Conservation (phyloP, 2,113 vertebrate genomes). For the Planiliza haematocheilus region DNA sequence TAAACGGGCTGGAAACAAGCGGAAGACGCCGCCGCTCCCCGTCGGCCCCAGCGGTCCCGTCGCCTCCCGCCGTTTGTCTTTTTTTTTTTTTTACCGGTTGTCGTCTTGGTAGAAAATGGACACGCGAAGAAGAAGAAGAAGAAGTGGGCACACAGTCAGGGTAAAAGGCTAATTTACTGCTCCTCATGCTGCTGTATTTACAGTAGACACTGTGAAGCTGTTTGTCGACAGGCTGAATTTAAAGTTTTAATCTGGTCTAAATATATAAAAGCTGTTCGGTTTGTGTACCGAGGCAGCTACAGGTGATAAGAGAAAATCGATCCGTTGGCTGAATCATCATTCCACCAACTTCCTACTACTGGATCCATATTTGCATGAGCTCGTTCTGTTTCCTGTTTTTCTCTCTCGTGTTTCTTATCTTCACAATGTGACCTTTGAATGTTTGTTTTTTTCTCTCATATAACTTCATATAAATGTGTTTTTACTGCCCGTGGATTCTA, state of each 20-base stretch:
- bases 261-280: neutral
- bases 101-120: constrained; percentile 39
- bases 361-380: neutral
- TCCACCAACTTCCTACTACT: constrained; percentile 12
- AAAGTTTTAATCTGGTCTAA: no score
- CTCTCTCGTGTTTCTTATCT: no score
- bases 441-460: neutral
- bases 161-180: constrained; percentile 51
- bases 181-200: constrained; percentile 12
- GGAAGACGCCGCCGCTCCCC: fast-evolving
- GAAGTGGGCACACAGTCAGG: constrained; percentile 24
- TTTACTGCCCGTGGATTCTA: no score
- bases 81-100: constrained; percentile 11
- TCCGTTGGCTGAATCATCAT: constrained; percentile 37
- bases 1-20: neutral
- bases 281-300: constrained; percentile 47
- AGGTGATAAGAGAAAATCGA: constrained; percentile 66
- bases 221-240: neutral
- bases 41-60: neutral
- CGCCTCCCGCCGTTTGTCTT: no score
- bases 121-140: neutral
- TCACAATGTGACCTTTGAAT: neutral
- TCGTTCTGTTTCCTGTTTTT: no score
- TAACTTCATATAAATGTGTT: no score
- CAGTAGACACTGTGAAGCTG: neutral